Evolutionary conservation across 2,888 invertebrate species (phyloP), one percentile per base, ranked within the genome.

Genomic region (Acanthosepion lycidas): DNA sequence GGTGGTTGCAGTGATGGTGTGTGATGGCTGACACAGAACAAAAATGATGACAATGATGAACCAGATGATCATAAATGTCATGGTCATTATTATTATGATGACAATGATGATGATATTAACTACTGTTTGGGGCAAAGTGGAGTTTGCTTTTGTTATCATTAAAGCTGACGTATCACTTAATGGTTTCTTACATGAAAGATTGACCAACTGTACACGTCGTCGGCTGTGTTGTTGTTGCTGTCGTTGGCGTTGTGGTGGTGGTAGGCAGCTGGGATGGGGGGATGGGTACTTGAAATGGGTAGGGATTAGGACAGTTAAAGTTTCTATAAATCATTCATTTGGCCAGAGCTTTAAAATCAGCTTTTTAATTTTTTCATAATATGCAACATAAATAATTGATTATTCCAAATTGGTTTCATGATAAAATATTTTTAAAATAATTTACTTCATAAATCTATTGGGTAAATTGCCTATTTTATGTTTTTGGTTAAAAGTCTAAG

Each of bases 151-250:
- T 93, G 93, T 93, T 93, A 53, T 93, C 93, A 93, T 93, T 93
- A 93, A 93, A 93, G 93, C 93, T 93, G 93, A 93, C 93, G 93
- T 93, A 49, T 93, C 93, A 48, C 49, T 93, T 93, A 93, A 93
- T 93, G 93, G 93, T 93, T 93, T 93, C 93, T 93, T 93, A 93
- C 93, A 93, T 93, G 93, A 93, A 93, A 93, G 93, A 93, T 93
- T 93, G 93, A 49, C 93, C 93, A 93, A 93, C 93, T 49, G 93
- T 93, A 53, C 93, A 93, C 93, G 93, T 93, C 49, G 93, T 93
- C 93, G 49, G 93, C 93, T 49, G 93, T 48, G 93, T 93, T 53
- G 51, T 53, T 53, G 93, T 53, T 53, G 93, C 93, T 49, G 93
- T 53, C 49, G 93, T 78, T n/a, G 78, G 78, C 78, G 93, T 93